Evolutionary conservation across 2,797 vertebrate genomes (phyloP), one percentile per base, ranked within the genome.

Genomic region (Babyrousa celebensis): DNA sequence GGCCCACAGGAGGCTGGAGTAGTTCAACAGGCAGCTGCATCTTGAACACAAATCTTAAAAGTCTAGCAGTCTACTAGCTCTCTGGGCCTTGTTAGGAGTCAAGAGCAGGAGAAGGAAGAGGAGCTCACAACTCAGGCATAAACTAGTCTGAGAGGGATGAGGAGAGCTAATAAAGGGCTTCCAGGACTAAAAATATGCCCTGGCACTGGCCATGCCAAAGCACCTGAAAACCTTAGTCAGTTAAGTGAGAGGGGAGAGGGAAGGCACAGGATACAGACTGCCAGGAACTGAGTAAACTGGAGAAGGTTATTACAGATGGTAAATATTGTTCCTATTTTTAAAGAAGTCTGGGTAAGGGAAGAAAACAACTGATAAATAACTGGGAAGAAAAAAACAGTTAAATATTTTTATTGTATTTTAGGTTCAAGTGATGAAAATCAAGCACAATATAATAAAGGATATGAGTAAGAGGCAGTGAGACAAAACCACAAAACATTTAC

Each of bases 401-500:
- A 70, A 68, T n/a, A 79, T 52, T 62, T 58, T 84, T 68, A 63
- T 0, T 40, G 5, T 60, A 52, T 7, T 75, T 85, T 68, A 75
- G 60, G 40, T 68, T 85, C 40, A 95, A 83, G 56, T 52, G 27
- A 85, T 58, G 52, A 72, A 85, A 85, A 77, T 15, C 25, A 93
- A 86, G 68, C 52, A 68, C 40, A 80, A 36, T 58, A 83, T 85
- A 80, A 29, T 40, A 54, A 62, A 48, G n/a, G 40, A 4, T 56
- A 27, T 58, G 29, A 89, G 40, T 72, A 82, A 84, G 32, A 79
- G 40, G 70, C 1, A 68, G 82, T 56, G 68, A 58, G 6, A 71
- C 58, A 74, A 88, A 82, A 85, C 27, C 27, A 77, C 12, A 10
- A 89, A 89, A 68, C 79, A n/a, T 83, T 93, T 80, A 60, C 18